A percentile compares a stretch with the other conserved stretches of the same genome.
These are phyloP conservation scores for Leptinotarsa juncta DNA, from an alignment of 2,888 invertebrate species.

Conservation along the genomic window DNA sequence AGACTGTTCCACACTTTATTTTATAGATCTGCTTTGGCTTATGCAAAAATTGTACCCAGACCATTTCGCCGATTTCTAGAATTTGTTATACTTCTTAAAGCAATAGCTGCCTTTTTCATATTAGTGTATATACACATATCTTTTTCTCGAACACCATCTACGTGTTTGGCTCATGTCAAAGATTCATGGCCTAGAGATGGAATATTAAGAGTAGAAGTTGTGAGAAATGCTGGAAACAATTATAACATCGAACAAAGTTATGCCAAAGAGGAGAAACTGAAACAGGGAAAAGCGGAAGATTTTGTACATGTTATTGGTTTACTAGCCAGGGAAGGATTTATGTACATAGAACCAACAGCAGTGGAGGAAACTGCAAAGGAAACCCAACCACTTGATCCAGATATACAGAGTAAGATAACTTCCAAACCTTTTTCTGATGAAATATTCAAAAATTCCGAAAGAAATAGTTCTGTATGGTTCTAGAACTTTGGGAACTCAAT, in stretches of 20 bases:
- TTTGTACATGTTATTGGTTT: constrained; percentile 73
- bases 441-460: too few species aligned
- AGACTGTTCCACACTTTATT: constrained; percentile 95
- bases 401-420: constrained; percentile 46
- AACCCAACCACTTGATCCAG: constrained; percentile 57
- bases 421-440: too few species aligned
- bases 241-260: constrained; percentile 87
- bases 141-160: constrained; percentile 92
- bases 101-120: constrained; percentile 87
- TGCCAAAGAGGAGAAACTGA: constrained; percentile 81
- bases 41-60: constrained; percentile 90
- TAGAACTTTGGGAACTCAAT: not conserved
- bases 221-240: constrained; percentile 76
- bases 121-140: constrained; percentile 95
- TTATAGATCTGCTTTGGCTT: constrained; percentile 90
- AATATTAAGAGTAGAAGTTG: constrained; percentile 91
- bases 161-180: constrained; percentile 90
- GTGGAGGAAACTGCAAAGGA: constrained; percentile 67
- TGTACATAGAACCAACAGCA: constrained; percentile 77
- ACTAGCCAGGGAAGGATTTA: constrained; percentile 75
- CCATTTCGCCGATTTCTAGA: constrained; percentile 85
- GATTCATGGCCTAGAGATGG: constrained; percentile 96
- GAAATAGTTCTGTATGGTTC: not conserved
- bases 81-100: constrained; percentile 84
- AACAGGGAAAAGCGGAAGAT: constrained; percentile 74